These are phyloP conservation scores for Mactra quadrangularis DNA, from an alignment of 1,140 invertebrate genomes.

Conservation along the genomic window DNA sequence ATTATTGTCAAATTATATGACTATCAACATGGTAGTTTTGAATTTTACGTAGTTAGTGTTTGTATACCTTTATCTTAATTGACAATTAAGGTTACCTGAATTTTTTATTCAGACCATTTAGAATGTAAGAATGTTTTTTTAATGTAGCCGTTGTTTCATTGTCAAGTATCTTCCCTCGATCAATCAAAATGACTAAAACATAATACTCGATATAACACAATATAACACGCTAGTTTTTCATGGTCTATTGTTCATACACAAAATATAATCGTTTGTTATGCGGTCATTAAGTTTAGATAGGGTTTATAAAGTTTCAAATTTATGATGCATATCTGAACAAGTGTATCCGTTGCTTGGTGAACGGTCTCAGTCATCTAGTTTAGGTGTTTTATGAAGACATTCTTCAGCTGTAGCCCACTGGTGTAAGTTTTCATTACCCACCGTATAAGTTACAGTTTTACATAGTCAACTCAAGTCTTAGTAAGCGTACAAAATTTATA, in stretches of 20 bases:
- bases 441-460: constrained; percentile 19
- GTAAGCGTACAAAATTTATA: too few species aligned
- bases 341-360: constrained; percentile 10
- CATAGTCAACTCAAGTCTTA: too few species aligned
- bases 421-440: background rate
- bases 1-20: too few species aligned
- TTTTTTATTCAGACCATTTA: too few species aligned
- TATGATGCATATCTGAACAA: constrained; percentile 29
- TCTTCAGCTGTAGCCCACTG: background rate
- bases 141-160: too few species aligned
- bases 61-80: too few species aligned
- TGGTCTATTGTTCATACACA: constrained; percentile 20
- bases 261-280: constrained; percentile 30
- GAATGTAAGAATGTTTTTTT: too few species aligned
- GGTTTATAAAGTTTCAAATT: constrained; percentile 31
- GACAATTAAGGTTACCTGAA: too few species aligned
- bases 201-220: constrained; percentile 2
- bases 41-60: too few species aligned
- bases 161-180: too few species aligned
- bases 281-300: constrained; percentile 30
- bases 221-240: constrained; percentile 14
- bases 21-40: too few species aligned
- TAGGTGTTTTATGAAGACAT: background rate
- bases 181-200: constrained; percentile 10
- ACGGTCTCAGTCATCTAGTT: background rate